Conservation (phyloP, 2,113 vertebrate genomes). For the Hypanus sabinus region DNA sequence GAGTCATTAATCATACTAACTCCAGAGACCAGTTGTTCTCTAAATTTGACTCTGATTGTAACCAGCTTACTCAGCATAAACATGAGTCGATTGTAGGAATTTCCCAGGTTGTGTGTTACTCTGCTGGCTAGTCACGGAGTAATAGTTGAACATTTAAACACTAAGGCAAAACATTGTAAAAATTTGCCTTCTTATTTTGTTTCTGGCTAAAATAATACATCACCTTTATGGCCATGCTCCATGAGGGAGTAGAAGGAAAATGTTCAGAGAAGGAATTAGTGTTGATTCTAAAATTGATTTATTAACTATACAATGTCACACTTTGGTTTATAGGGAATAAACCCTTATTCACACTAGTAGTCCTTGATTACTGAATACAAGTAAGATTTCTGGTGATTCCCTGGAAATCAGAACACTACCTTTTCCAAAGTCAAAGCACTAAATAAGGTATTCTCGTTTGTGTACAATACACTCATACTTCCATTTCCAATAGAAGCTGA, state of each 20-base stretch:
- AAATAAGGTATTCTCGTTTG: not conserved
- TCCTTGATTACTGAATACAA: not conserved
- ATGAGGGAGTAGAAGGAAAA: not conserved
- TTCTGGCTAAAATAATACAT: not conserved
- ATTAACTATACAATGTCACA: not conserved
- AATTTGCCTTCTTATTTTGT: not conserved
- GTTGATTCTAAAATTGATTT: not conserved
- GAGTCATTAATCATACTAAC: not conserved
- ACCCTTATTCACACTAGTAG: not conserved
- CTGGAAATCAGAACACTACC: not conserved
- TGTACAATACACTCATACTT: not conserved
- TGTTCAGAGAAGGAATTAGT: not conserved
- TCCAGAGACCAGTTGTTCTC: not conserved
- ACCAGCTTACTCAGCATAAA: not conserved
- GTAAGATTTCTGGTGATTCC: not conserved
- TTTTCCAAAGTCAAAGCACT: not conserved
- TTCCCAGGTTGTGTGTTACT: not conserved
- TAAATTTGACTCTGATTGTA: not conserved
- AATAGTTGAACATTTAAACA: not conserved
- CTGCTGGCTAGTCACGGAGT: not conserved
- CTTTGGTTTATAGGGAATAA: not conserved
- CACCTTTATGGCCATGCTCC: not conserved
- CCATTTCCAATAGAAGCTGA: not conserved
- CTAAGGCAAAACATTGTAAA: not conserved
- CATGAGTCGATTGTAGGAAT: not conserved